Evolutionary conservation across 2,888 invertebrate species (phyloP), one percentile per base, ranked within the genome.

Genomic region (Dinocampus coccinellae): DNA sequence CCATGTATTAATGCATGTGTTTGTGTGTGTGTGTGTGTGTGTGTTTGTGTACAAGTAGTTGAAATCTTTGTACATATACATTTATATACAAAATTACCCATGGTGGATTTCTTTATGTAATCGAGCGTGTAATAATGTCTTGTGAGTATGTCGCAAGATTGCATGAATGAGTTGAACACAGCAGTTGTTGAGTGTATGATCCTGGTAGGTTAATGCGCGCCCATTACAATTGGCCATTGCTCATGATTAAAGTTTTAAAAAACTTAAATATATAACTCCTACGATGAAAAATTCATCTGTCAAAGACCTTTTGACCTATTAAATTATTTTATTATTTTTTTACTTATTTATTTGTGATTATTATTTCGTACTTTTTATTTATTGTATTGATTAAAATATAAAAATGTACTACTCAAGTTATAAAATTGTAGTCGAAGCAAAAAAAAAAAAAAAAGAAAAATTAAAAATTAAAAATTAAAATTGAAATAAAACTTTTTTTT

Each of bases 161-260:
- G 80, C 80, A 83, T 84, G 83, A 83, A 84, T 84, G 84, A 84
- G 82, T 80, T 80, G 79, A 77, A 77, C 74, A 29, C n/a, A 34
- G 58, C 26, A n/a, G 57, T 72, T 39, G 53, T 47, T 47, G 47
- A 47, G 47, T 68, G 52, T 60, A 52, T 55, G 16, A 16, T 33
- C 58, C 58, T 34, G n/a, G 26, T 34, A 58, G 58, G 16, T 33
- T 29, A 57, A 13, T 57, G 24, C 13, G 26, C 57, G 26, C 58
- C 58, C 47, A 47, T 6, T n/a, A 33, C 29, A 33, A 58, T 58
- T 58, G 34, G 34, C 26, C 55, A 55, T 55, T 22, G 24, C 10
- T 55, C 24, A 55, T 26, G 24, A 55, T 55, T 61, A 34, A 22
- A 60, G 20, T 20, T 20, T n/a, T 60, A 47, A 47, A 47, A 47